phyloP scores from a whole-genome alignment of 1,140 invertebrate species.

The Gonioctena quinquepunctata region DNA sequence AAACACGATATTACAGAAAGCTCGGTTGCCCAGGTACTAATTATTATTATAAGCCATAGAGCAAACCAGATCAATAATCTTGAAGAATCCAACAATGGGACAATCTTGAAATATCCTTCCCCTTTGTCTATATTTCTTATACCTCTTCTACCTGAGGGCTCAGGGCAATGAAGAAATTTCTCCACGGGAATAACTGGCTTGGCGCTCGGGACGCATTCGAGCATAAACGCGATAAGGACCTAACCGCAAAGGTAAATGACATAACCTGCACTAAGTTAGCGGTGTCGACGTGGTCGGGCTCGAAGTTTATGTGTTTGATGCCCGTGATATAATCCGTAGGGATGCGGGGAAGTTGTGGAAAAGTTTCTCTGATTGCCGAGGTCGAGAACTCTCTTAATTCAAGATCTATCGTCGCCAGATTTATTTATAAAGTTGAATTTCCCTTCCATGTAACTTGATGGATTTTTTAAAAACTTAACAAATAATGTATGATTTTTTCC shows the following conservation, averaged over 20 bases:
- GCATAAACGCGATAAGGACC: slow-evolving; percentile 12
- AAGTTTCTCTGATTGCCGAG: neutral
- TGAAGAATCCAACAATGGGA: no score
- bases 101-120: neutral
- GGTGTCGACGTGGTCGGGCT: neutral
- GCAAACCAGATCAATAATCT: no score
- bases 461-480: no score
- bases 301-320: neutral
- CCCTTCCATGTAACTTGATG: no score
- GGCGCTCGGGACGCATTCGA: neutral
- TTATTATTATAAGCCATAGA: no score
- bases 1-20: no score
- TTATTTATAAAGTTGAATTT: no score
- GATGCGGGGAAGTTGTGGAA: neutral
- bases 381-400: neutral
- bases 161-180: neutral
- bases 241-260: slow-evolving; percentile 1
- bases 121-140: neutral
- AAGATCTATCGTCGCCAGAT: no score
- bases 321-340: neutral
- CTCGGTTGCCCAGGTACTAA: no score
- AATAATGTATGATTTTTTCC: no score
- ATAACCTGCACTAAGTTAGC: neutral
- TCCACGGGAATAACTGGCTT: neutral
- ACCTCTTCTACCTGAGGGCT: neutral